phyloP scores from a whole-genome alignment of 37 sponge, comb jelly and placozoan genomes.

The Eunapius fragilis region DNA sequence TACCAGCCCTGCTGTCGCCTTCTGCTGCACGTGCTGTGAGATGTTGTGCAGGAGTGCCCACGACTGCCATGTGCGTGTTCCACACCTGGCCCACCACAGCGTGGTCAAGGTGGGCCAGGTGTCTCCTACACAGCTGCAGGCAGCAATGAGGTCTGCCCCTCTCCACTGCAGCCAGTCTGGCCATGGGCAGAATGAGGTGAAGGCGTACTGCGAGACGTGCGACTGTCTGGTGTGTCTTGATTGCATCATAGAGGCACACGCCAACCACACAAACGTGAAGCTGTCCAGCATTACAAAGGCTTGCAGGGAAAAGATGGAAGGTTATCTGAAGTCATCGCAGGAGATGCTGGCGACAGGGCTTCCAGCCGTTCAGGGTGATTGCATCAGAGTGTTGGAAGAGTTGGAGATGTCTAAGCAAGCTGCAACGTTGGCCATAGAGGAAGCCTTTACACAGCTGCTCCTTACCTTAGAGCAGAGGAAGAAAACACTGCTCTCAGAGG shows the following conservation, averaged over 20 bases:
- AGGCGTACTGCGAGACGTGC: conserved; percentile 41
- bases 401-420: too few species aligned
- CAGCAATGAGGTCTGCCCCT: background rate
- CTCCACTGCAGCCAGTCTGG: background rate
- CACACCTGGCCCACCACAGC: conserved; percentile 27
- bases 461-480: too few species aligned
- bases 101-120: conserved; percentile 7
- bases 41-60: conserved; percentile 32
- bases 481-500: too few species aligned
- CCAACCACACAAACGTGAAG: too few species aligned
- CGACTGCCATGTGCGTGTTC: conserved; percentile 13
- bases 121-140: background rate
- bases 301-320: too few species aligned
- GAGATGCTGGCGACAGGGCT: too few species aligned
- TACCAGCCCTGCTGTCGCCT: conserved; percentile 20
- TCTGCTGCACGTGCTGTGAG: conserved; percentile 42
- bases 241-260: conserved; percentile 36
- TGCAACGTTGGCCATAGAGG: too few species aligned
- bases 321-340: too few species aligned
- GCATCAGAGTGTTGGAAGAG: too few species aligned
- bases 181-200: conserved; percentile 21
- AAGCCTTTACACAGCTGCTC: too few species aligned
- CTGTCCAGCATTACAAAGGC: too few species aligned
- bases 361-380: too few species aligned
- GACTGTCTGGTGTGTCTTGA: conserved; percentile 37